Conservation (phyloP, 1,140 invertebrate species). For the Rhopalosiphum maidis region DNA sequence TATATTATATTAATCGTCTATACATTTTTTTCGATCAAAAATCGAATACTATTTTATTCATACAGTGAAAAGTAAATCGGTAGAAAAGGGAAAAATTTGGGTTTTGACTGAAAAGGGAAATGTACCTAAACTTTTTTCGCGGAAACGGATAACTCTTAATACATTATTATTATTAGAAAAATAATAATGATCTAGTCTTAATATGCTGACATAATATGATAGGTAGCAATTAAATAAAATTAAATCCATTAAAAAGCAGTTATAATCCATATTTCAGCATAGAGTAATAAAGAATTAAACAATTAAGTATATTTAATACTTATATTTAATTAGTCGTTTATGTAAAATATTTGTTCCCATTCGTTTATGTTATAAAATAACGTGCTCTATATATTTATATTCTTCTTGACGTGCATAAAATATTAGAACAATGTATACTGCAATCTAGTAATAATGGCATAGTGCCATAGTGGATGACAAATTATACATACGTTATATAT, state of each 20-base stretch:
- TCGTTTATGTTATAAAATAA: neutral
- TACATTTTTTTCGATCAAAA: no score
- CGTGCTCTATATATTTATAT: neutral
- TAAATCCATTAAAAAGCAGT: neutral
- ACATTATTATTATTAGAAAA: neutral
- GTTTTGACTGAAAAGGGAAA: no score
- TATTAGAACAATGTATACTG: neutral
- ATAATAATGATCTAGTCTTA: neutral
- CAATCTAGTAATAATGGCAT: constrained; percentile 6
- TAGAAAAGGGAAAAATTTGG: no score
- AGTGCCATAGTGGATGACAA: neutral
- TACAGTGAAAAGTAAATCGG: no score
- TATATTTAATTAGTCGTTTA: neutral
- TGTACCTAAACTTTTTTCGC: no score
- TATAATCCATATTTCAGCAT: neutral
- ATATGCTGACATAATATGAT: neutral
- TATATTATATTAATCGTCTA: no score
- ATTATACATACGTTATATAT: neutral
- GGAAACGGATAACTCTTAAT: no score
- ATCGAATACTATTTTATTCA: no score
- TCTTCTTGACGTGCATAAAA: neutral
- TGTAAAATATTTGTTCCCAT: neutral
- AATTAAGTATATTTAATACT: neutral
- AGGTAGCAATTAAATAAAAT: neutral
- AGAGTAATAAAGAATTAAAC: neutral